These are phyloP conservation scores for Ianthella basta DNA, from an alignment of 37 sponge, comb jelly and placozoan species.

Conservation along the genomic window DNA sequence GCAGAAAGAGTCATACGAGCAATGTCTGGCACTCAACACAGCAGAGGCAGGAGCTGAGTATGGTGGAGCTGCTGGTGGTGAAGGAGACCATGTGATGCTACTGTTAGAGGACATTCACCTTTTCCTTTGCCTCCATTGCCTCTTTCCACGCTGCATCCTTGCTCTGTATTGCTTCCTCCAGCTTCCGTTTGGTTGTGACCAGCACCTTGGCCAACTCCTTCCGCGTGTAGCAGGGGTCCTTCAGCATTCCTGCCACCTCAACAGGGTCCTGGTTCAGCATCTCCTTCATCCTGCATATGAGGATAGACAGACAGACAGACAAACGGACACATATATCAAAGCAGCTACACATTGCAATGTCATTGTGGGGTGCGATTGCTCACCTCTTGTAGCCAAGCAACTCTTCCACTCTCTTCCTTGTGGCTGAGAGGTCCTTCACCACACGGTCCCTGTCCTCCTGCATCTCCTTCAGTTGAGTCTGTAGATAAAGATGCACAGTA, in stretches of 20 bases:
- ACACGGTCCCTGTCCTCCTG: constrained; percentile 13
- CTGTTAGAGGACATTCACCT: background rate
- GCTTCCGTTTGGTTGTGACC: background rate
- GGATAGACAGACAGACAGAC: background rate
- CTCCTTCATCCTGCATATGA: constrained; percentile 22
- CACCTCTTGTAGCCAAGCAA: constrained; percentile 19
- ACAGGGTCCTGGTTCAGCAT: background rate
- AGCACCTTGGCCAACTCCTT: constrained; percentile 15
- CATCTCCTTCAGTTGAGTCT: constrained; percentile 24
- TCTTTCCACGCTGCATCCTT: background rate
- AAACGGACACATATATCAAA: background rate
- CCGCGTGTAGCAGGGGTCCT: background rate
- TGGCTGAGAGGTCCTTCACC: background rate
- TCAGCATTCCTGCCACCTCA: constrained; percentile 17
- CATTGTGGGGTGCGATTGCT: background rate
- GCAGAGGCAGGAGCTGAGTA: too few relatives aligned
- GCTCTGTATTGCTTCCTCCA: background rate
- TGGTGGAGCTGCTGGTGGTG: too few relatives aligned
- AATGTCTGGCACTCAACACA: background rate
- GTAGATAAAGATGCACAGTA: background rate
- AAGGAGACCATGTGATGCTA: background rate
- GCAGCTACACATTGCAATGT: background rate
- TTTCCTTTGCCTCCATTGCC: constrained; percentile 8
- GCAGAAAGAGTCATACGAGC: too few relatives aligned
- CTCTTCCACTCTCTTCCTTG: constrained; percentile 9